Evolutionary conservation across 2,113 vertebrate genomes (phyloP), one percentile per base, ranked within the genome.

Genomic region (Ammospiza nelsoni): DNA sequence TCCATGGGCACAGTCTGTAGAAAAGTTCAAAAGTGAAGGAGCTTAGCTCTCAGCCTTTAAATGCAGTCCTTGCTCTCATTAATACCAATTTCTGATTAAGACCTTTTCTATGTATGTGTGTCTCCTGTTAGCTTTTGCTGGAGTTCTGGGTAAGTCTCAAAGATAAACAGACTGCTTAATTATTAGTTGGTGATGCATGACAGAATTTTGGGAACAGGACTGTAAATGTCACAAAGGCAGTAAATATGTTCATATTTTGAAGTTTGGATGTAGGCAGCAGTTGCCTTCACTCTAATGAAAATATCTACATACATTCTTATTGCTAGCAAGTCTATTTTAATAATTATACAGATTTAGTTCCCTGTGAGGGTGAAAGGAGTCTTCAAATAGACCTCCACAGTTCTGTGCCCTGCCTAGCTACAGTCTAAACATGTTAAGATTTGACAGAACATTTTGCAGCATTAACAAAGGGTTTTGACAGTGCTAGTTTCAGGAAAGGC

Each of bases 141-240:
- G 46, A 83, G 35, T 43, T 91, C 83, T 79, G 66, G 68, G 41
- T 77, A 90, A 48, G 87, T n/a, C 61, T 89, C 76, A 84, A 86
- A 86, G 79, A 95, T 80, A 94, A 97, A 87, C 90, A 93, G 76
- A 78, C 83, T 87, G 82, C 66, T 89, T 92, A 96, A 93, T 96
- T 95, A 90, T 84, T 91, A 95, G 63, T 66, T 92, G 69, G 57
- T 96, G 76, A 67, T 92, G 72, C 86, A 68, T 78, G 79, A 93
- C 88, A 81, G 81, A 78, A 95, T 90, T 95, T 95, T 92, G 87
- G 61, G 57, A 90, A 71, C 72, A 80, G 55, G 55, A 85, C 41
- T 90, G 59, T 41, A 81, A 95, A 67, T 90, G 67, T 86, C 83
- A 92, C 59, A 52, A 18, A 37, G 89, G 68, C 73, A 75, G 81